Base-by-base conservation (phyloP, 2,113 vertebrate species). In the Xerus inauris region DNA sequence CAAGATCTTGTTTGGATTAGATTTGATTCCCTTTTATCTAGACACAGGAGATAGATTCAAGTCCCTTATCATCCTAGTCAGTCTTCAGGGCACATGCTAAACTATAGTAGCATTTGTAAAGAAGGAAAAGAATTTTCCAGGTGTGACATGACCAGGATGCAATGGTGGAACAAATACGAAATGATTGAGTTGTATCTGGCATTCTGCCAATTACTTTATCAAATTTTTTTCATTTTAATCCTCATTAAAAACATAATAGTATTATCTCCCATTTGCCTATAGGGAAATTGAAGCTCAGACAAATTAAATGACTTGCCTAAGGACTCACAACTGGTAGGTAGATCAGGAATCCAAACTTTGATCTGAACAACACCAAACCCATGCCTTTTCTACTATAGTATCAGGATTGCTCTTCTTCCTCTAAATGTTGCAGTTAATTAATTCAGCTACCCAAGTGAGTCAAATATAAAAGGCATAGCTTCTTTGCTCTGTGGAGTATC, bases 271-370 rank as follows among this genome's bases (percentile, higher is more conserved):
- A 26, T 65, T 72, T 47, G 22, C 64, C 65, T 85, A 6, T 67
- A 92, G 85, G 71, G 47, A 88, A 77, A 77, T 7, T n/a, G 30
- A 95, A 91, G 35, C 57, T 84, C 64, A 22, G 51, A 76, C 83
- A 91, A 8, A 51, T 24, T 47, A 80, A 69, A 64, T 71, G 11
- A 72, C 38, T 88, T 91, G 17, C 72, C 62, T 45, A 87, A 59
- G n/a, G 16, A 93, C 28, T 24, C 35, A 71, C 5, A 54, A 10
- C 30, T 67, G 42, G 35, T 42, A 40, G 35, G 6, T 11, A 65
- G 35, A 95, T 14, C 19, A 71, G 35, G 7, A 71, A 81, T 88
- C 3, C 26, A 76, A 76, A 73, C 47, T 24, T 82, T 59, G 30
- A 64, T 93, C 40, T 64, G 35, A 72, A 57, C 4, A 72, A 3